Evolutionary conservation across 2,113 vertebrate species (phyloP).

Genomic region (Cyprinodon tularosa): DNA sequence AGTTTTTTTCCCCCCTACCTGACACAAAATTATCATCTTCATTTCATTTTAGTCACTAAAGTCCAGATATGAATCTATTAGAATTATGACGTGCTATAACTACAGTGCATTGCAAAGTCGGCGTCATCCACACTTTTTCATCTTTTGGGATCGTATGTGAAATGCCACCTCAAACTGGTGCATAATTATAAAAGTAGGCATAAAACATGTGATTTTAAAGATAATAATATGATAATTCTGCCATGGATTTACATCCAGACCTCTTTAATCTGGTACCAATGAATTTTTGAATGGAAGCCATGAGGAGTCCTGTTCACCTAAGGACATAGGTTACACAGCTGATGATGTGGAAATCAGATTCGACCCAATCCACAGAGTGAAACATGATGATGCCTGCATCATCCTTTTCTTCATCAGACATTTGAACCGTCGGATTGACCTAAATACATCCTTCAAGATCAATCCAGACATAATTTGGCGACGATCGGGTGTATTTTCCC

Average conservation of each 20-base stretch:
- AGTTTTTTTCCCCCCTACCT: background rate
- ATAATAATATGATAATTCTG: background rate
- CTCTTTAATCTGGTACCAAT: too few species aligned
- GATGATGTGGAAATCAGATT: too few species aligned
- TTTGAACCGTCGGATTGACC: background rate
- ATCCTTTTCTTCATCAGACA: too few species aligned
- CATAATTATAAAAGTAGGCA: background rate
- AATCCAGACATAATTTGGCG: too few species aligned
- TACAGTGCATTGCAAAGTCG: background rate
- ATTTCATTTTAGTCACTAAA: background rate
- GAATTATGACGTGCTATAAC: background rate
- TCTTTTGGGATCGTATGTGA: background rate
- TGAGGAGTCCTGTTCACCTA: too few species aligned
- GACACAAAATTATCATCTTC: background rate
- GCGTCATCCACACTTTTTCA: too few species aligned
- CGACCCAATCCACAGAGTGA: too few species aligned
- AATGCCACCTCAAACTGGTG: background rate
- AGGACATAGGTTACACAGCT: too few species aligned
- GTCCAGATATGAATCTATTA: background rate
- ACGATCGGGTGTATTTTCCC: background rate
- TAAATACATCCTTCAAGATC: background rate
- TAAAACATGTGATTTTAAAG: background rate
- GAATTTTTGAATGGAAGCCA: too few species aligned
- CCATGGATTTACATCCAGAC: background rate
- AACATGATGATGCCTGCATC: too few species aligned